Conservation (phyloP, 2,113 vertebrate genomes). For the Antechinus flavipes region DNA sequence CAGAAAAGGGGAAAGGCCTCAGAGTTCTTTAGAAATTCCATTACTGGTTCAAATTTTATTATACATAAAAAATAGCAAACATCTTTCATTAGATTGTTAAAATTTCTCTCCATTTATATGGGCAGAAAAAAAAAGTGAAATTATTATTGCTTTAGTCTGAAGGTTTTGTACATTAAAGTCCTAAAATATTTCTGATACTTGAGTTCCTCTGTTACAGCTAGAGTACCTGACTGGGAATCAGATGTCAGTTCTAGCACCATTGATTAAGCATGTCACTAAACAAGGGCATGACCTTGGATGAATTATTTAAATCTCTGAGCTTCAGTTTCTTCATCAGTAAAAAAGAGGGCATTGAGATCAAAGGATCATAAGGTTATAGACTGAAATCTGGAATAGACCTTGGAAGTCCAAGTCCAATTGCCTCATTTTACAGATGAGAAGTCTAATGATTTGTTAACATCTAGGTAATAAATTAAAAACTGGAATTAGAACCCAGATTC, state of each 20-base stretch:
- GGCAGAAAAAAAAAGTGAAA: slow-evolving; percentile 58
- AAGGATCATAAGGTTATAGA: neutral
- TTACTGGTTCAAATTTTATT: slow-evolving; percentile 14
- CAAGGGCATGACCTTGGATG: neutral
- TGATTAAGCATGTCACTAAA: neutral
- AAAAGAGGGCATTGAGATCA: neutral
- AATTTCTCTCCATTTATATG: slow-evolving; percentile 50
- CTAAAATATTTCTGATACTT: neutral
- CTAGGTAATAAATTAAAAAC: neutral
- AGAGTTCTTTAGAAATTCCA: slow-evolving; percentile 26
- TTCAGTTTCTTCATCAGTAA: neutral
- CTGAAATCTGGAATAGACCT: neutral
- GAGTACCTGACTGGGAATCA: neutral
- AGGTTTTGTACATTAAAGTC: slow-evolving; percentile 46
- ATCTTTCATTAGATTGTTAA: slow-evolving; percentile 54
- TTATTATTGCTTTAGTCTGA: slow-evolving; percentile 54
- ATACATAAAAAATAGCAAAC: slow-evolving; percentile 59
- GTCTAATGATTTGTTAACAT: neutral
- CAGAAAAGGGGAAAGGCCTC: slow-evolving; percentile 33
- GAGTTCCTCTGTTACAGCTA: neutral
- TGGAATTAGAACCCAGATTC: neutral
- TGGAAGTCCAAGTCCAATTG: neutral
- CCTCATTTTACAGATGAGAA: neutral
- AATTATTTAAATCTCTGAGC: neutral
- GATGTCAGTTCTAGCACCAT: neutral